Percentiles rank a stretch among this genome's conserved stretches.
Conservation (phyloP, 2,888 invertebrate species). For the Celastrina argiolus region DNA sequence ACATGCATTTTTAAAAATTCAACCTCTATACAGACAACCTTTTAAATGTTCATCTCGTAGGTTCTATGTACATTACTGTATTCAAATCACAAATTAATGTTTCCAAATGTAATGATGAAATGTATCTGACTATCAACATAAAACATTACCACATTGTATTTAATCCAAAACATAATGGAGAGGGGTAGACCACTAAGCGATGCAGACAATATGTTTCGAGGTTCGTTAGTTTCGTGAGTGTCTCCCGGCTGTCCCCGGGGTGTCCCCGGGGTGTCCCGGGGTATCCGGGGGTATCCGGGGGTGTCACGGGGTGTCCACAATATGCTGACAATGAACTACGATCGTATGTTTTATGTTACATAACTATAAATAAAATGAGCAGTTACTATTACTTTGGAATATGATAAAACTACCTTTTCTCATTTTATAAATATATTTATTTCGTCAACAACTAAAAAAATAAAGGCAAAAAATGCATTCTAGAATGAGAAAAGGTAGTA, state of each 20-base stretch:
- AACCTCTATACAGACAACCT: too few species aligned
- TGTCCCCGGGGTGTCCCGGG: constrained; percentile 28
- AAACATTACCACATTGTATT: constrained; percentile 4
- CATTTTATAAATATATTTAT: too few species aligned
- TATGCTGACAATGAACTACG: constrained; percentile 25
- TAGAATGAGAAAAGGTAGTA: too few species aligned
- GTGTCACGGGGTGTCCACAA: constrained; percentile 29
- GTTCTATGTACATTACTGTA: too few species aligned
- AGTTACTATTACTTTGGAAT: too few species aligned
- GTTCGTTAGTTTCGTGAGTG: constrained; percentile 51
- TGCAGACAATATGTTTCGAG: constrained; percentile 68
- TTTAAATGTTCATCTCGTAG: too few species aligned
- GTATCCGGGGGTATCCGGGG: constrained; percentile 29
- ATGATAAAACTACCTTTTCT: too few species aligned
- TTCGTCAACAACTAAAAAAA: too few species aligned
- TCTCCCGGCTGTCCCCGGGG: constrained; percentile 37
- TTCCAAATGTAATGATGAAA: background rate
- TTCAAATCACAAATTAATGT: background rate
- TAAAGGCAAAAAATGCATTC: too few species aligned
- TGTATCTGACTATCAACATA: background rate
- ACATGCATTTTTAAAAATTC: too few species aligned
- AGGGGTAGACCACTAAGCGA: constrained; percentile 33
- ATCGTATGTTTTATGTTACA: background rate
- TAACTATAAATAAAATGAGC: too few species aligned
- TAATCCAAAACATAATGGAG: background rate